Base-by-base conservation (phyloP, 2,888 invertebrate genomes). In the Corythucha ciliata region DNA sequence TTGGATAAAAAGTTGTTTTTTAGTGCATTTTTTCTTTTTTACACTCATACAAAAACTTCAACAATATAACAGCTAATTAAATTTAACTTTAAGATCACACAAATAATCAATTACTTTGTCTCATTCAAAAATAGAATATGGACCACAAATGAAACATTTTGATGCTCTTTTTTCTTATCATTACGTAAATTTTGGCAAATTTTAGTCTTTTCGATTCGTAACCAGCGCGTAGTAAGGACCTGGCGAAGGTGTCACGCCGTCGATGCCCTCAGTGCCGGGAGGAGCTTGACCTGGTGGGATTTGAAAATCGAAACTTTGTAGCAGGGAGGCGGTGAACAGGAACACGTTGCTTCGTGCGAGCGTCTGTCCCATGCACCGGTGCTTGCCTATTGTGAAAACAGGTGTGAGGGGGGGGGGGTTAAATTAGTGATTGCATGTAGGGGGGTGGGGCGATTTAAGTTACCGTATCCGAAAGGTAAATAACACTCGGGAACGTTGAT, bases 301-400 rank as follows among this genome's bases (percentile, higher is more conserved):
- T 1, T 75, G 66, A 63, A 89, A 80, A 4, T 75, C 75, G 60
- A 83, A 88, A 60, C 74, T 76, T 67, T 88, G 88, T 59, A 89
- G 69, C 59, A 88, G 69, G 0, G 80, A 74, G 0, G 85, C 77
- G 0, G 78, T 78, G 61, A 88, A 83, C 26, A 86, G 66, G 63
- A 88, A 89, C 45, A 88, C 73, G 62, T 84, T 88, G 60, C 83
- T 83, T 61, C 80, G 80, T 1, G 83, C 83, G 57, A 88, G 67
- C 1, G 78, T 74, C 63, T 89, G 88, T 0, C 88, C 89, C 77
- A 88, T 77, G 63, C 89, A 89, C 46, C 87, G 78, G 64, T 82
- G 84, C 60, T 80, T 82, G 0, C 72, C 73, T 73, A 57, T 12
- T 36, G 7, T n/a, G 7, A 10, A 37, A 8, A 42, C n/a, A 45